Percentiles rank a stretch among this genome's conserved stretches.
Conservation (phyloP, 1,140 invertebrate species). For the Stratiolaelaps scimitus region DNA sequence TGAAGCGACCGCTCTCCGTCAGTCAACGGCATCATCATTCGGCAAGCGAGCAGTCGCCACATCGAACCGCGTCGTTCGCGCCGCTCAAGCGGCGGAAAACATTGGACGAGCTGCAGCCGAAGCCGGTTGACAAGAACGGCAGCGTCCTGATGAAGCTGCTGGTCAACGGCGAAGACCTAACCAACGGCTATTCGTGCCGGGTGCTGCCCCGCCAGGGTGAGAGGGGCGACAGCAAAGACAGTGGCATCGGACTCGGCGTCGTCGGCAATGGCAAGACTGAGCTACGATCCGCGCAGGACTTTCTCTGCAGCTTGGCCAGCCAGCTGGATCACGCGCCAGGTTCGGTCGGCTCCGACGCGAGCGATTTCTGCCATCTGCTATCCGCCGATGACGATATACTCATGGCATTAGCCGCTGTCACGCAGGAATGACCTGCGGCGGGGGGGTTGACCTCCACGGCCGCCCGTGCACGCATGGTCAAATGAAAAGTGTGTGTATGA, state of each 20-base stretch:
- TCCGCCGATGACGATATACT: conserved; percentile 26
- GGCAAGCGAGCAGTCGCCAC: not conserved
- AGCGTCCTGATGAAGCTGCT: conserved; percentile 79
- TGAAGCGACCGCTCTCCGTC: conserved; percentile 25
- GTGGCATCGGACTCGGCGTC: not conserved
- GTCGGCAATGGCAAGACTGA: not conserved
- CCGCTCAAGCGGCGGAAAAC: conserved; percentile 27
- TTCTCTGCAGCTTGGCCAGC: conserved; percentile 7
- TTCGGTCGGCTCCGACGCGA: conserved; percentile 8
- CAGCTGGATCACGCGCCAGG: conserved; percentile 9
- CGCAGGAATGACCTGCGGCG: conserved; percentile 14
- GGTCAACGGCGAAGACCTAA: conserved; percentile 77
- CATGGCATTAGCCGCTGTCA: conserved; percentile 17
- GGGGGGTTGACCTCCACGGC: no score
- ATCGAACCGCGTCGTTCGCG: not conserved
- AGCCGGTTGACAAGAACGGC: conserved; percentile 38
- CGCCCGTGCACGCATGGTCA: no score
- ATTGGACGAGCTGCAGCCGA: conserved; percentile 18
- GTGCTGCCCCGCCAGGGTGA: not conserved
- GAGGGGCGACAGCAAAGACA: conserved; percentile 2
- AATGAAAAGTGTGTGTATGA: no score
- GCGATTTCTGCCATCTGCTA: conserved; percentile 25
- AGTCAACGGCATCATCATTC: not conserved
- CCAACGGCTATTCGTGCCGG: conserved; percentile 65
- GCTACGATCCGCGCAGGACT: conserved; percentile 23